These are phyloP conservation scores for Mastacembelus armatus DNA, from an alignment of 2,797 vertebrate genomes.

Conservation along the genomic window DNA sequence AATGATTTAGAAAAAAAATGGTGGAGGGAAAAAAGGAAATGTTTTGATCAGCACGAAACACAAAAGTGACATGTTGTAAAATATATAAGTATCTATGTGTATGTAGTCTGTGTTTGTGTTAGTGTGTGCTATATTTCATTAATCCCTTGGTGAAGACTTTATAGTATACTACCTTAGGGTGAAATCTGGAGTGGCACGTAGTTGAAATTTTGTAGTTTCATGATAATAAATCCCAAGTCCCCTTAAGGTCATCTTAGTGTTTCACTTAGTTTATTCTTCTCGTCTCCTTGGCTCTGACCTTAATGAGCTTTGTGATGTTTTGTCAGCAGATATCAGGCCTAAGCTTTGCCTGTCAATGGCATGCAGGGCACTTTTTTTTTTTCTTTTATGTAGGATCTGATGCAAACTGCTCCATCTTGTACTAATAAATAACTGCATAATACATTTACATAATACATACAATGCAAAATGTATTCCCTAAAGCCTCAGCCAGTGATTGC, in stretches of 20 bases:
- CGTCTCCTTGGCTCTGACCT: background rate
- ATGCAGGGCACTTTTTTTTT: constrained; percentile 20
- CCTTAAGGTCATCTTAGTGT: background rate
- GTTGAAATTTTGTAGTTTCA: background rate
- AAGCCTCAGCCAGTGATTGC: constrained; percentile 60
- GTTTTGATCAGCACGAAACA: constrained; percentile 27
- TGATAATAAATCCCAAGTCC: background rate
- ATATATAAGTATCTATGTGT: background rate
- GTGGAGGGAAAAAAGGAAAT: constrained; percentile 21
- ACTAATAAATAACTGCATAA: constrained; percentile 71
- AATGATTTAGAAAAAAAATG: constrained; percentile 31
- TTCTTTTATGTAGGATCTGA: constrained; percentile 20
- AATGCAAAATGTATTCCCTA: constrained; percentile 67
- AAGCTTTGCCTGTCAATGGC: too few relatives aligned
- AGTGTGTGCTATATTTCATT: background rate
- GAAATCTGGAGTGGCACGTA: too few relatives aligned
- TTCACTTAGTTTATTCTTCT: background rate
- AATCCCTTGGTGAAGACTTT: too few relatives aligned
- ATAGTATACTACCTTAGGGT: too few relatives aligned
- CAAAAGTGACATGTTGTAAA: constrained; percentile 18
- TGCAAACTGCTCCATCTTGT: constrained; percentile 63
- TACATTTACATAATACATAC: constrained; percentile 70
- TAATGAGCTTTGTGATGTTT: constrained; percentile 16
- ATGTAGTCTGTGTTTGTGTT: background rate
- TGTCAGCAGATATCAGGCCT: constrained; percentile 36